Base-by-base conservation (phyloP, 2,888 invertebrate genomes). In the Metallyticus violacea region DNA sequence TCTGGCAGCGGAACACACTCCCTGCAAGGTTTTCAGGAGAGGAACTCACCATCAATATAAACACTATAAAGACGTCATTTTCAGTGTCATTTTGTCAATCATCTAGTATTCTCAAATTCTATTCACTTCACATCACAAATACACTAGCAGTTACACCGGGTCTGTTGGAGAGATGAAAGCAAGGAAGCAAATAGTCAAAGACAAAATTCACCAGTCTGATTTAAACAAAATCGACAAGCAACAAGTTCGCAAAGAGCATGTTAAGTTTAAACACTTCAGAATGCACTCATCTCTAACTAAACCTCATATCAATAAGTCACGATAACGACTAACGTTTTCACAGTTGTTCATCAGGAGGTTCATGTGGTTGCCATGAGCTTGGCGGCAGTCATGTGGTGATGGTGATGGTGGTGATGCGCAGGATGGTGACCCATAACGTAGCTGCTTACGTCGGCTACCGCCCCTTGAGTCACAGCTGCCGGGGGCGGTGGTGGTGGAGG, bases 361-460 rank as follows among this genome's bases (percentile, higher is more conserved):
- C 40, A 97, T 91, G 97, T 96, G 86, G 96, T 96, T 15, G 97
- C 97, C 95, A 97, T 96, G 88, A 97, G 93, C 91, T 97, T 97
- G 86, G 97, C 96, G 87, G 97, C 96, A 78, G 96, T 96, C 88
- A 97, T 96, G 92, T 96, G 96, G 91, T 97, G 96, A 91, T 97
- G 97, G 92, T 97, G 97, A 79, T 87, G 87, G 22, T 86, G 85
- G 27, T 86, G 87, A 85, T 87, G 87, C 15, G 83, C 83, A 1
- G 82, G 81, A 40, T 87, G 87, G 62, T 87, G 86, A 1, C 86
- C 86, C 79, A 87, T 85, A 40, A 88, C 87, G 83, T 88, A 88
- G 77, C 85, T 82, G 79, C 85, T 62, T 6, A 85, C 62, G 26
- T 85, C 88, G 26, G 30, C 30, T 29, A 85, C 26, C 9, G 82